phyloP scores from a whole-genome alignment of 2,888 invertebrate species.

The Ophion ellenae region DNA sequence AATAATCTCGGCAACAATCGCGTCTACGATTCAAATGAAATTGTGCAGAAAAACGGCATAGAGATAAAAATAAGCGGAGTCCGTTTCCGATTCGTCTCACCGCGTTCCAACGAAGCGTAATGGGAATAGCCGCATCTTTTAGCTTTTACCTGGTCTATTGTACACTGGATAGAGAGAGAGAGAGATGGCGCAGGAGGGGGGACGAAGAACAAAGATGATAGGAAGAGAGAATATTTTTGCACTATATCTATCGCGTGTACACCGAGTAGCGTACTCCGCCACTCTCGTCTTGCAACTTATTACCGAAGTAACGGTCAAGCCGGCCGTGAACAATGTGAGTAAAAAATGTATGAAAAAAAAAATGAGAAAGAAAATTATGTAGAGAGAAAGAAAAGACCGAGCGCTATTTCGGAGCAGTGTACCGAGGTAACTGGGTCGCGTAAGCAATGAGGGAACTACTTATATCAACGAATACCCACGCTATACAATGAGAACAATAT shows the following conservation, averaged over 20 bases:
- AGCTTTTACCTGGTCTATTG: conserved; percentile 35
- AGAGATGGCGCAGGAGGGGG: not conserved
- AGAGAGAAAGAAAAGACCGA: conserved; percentile 34
- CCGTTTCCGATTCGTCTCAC: conserved; percentile 61
- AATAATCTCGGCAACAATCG: conserved; percentile 46
- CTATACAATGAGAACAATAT: conserved; percentile 1
- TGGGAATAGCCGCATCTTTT: conserved; percentile 57
- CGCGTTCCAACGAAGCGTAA: conserved; percentile 60
- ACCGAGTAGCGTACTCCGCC: conserved; percentile 37
- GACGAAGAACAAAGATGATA: not conserved
- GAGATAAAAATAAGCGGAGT: conserved; percentile 38
- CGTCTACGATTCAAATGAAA: conserved; percentile 53
- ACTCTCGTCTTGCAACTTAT: conserved; percentile 55
- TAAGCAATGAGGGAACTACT: conserved; percentile 18
- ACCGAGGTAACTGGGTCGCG: conserved; percentile 60
- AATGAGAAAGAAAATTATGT: conserved; percentile 6
- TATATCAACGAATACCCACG: conserved; percentile 26
- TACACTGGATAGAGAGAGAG: not conserved
- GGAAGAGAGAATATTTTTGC: conserved; percentile 30
- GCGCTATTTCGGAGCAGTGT: conserved; percentile 56
- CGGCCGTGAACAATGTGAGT: conserved; percentile 17
- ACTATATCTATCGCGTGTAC: conserved; percentile 18
- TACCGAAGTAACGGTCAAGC: conserved; percentile 65
- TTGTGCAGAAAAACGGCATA: conserved; percentile 55
- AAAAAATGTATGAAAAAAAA: conserved; percentile 39